Evolutionary conservation across 2,113 vertebrate species (phyloP), one percentile per base, ranked within the genome.

Genomic region (Emberiza fucata): DNA sequence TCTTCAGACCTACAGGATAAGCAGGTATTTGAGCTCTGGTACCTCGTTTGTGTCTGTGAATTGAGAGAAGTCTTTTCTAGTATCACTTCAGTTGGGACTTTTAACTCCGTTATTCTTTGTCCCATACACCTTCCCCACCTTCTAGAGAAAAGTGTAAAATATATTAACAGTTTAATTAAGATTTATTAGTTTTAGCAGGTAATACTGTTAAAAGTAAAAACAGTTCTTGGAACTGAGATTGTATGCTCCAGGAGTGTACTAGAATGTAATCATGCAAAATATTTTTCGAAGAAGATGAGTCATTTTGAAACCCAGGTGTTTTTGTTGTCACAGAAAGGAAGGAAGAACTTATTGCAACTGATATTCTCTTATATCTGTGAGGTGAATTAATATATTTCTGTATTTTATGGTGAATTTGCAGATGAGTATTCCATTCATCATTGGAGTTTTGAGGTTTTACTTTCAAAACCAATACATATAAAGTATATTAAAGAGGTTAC

Each of bases 1-100:
- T 99, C 99, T 75, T 98, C 99, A 12, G 99, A 99, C 97, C 98
- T 99, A 72, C 99, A 99, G 97, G 99, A 99, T 97, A 99, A 99
- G 97, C 99, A 99, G 99, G 99, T 99, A 98, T 84, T 81, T 83
- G 59, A 73, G 83, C 59, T 80, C 31, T 70, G 20, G 24, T 89
- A 19, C n/a, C 14, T 64, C 19, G 8, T 61, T 80, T 25, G 9
- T 51, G 42, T 14, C n/a, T 82, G 28, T n/a, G 28, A 17, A 3
- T 5, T 51, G 53, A 35, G 42, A 21, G 73, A 15, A 31, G 42
- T 10, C 3, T 81, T 79, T 81, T 28, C 29, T 33, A 65, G 37
- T 51, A 5, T 24, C 8, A 0, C 16, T 61, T 70, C 16, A 13
- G 14, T 13, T 60, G n/a, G 24, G 68, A 20, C 11, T 51, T 72